phyloP scores from a whole-genome alignment of 2,113 vertebrate species.

The Psammodynastes pulverulentus region DNA sequence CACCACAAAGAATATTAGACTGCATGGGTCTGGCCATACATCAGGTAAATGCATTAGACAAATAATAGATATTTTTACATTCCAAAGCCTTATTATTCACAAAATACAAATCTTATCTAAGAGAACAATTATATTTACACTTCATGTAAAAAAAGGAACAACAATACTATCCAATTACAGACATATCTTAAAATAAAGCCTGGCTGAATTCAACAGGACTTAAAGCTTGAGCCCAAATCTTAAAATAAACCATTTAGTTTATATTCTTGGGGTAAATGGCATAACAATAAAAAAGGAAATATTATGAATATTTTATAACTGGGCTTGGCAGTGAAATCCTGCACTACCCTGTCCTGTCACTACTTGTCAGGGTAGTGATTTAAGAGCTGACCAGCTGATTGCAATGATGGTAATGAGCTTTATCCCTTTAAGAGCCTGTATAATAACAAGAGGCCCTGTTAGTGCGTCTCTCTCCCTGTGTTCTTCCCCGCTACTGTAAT shows the following conservation, averaged over 20 bases:
- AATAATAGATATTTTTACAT: not conserved
- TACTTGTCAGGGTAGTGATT: too few relatives aligned
- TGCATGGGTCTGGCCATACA: slow-evolving; percentile 93
- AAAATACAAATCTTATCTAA: not conserved
- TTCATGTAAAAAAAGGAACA: not conserved
- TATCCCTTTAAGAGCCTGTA: too few relatives aligned
- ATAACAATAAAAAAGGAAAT: not conserved
- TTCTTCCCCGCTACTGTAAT: too few relatives aligned
- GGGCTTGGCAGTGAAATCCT: not conserved
- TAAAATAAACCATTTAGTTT: not conserved
- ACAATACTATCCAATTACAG: not conserved
- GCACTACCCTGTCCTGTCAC: too few relatives aligned
- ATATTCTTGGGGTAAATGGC: not conserved
- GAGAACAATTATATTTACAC: not conserved
- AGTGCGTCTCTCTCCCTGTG: too few relatives aligned
- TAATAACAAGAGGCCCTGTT: too few relatives aligned
- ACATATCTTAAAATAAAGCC: not conserved
- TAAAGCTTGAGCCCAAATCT: too few relatives aligned
- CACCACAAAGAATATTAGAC: slow-evolving; percentile 85
- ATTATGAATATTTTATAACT: not conserved
- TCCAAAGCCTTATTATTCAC: not conserved
- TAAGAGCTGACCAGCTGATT: too few relatives aligned
- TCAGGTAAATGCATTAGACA: slow-evolving; percentile 74
- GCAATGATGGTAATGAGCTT: too few relatives aligned
- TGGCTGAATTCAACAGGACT: not conserved